A percentile compares a stretch with the other conserved stretches of the same genome.
These are phyloP conservation scores for Aegithalos caudatus DNA, from an alignment of 2,113 vertebrate species.

Conservation along the genomic window DNA sequence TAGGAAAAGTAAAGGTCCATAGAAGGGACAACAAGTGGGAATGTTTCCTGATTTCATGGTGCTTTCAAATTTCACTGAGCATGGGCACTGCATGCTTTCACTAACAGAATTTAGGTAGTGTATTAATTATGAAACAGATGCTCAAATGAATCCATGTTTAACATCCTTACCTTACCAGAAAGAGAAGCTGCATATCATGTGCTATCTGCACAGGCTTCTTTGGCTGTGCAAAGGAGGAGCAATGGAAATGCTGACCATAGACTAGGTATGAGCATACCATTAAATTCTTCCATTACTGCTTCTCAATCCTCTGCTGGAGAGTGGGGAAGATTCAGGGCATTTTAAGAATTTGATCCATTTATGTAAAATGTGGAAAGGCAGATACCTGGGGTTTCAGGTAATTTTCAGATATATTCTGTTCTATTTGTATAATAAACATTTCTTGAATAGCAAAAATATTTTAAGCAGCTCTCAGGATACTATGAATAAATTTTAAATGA, in stretches of 20 bases:
- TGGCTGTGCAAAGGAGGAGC: neutral
- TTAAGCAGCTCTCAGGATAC: neutral
- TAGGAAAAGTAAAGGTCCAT: neutral
- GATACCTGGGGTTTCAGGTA: neutral
- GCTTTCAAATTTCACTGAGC: neutral
- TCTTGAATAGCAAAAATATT: neutral
- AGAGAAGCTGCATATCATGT: neutral
- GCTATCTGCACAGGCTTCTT: neutral
- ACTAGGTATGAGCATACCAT: neutral
- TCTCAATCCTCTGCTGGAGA: neutral
- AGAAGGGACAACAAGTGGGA: neutral
- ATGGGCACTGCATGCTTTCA: neutral
- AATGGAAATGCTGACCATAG: neutral
- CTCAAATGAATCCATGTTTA: neutral
- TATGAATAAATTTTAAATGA: neutral
- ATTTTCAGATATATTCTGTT: neutral
- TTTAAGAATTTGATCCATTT: neutral
- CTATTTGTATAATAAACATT: neutral
- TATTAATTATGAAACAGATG: neutral
- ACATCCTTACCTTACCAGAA: neutral
- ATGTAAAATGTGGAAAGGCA: neutral
- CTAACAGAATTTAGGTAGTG: neutral
- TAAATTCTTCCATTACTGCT: neutral
- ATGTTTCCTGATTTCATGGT: neutral
- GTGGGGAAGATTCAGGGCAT: fast-evolving